Percentiles rank a stretch among this genome's conserved stretches.
These are phyloP conservation scores for Melikaiella ostensackeni DNA, from an alignment of 2,888 invertebrate species.

Conservation along the genomic window DNA sequence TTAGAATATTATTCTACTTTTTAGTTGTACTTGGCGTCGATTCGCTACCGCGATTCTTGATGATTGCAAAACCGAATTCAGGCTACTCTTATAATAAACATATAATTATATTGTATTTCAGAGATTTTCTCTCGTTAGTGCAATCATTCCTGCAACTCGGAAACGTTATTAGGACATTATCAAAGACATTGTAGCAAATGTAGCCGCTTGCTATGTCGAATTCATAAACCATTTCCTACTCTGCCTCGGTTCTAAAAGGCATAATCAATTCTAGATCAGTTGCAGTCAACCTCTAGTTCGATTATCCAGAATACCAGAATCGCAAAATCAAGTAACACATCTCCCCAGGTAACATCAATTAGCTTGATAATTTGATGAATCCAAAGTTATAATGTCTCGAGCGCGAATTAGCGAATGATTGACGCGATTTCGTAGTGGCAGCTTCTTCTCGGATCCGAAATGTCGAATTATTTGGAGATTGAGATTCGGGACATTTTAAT, in stretches of 20 bases:
- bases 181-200: neutral
- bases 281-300: slow-evolving; percentile 12
- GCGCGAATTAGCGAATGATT: slow-evolving; percentile 32
- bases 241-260: neutral
- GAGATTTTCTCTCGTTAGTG: neutral
- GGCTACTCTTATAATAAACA: neutral
- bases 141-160: neutral
- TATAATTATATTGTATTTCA: too few species aligned
- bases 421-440: slow-evolving; percentile 19
- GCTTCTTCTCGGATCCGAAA: slow-evolving; percentile 20
- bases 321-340: slow-evolving; percentile 22
- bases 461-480: slow-evolving; percentile 31
- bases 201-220: neutral
- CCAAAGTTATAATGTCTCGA: slow-evolving; percentile 14
- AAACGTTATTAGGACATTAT: slow-evolving; percentile 5
- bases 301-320: slow-evolving; percentile 12
- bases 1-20: too few species aligned
- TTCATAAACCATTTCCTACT: neutral
- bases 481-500: slow-evolving; percentile 34
- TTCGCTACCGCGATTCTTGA: too few species aligned
- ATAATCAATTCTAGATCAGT: slow-evolving; percentile 5
- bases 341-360: slow-evolving; percentile 26
- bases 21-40: too few species aligned
- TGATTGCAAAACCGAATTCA: neutral
- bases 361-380: slow-evolving; percentile 21